These are phyloP conservation scores for Erpobdella octoculata DNA, from an alignment of 2,888 invertebrate genomes.

Conservation along the genomic window DNA sequence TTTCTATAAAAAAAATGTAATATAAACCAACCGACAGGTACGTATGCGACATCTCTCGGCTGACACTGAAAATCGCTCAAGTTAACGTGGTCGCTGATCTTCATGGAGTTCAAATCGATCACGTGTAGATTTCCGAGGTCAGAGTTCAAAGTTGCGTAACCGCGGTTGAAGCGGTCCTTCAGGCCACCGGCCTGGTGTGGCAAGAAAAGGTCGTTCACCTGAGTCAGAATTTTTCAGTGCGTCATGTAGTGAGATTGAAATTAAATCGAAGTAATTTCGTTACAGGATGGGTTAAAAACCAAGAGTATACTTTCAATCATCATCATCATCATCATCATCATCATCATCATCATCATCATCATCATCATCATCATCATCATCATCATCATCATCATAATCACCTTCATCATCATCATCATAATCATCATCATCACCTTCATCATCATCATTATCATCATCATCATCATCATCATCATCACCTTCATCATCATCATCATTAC, in stretches of 20 bases:
- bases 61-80: conserved; percentile 19
- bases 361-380: conserved; percentile 28
- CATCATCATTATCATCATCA: conserved; percentile 28
- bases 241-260: no score
- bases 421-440: no score
- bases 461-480: no score
- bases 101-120: conserved; percentile 22
- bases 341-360: conserved; percentile 30
- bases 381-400: conserved; percentile 25
- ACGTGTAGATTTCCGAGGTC: not conserved
- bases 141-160: conserved; percentile 10
- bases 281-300: no score
- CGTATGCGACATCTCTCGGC: conserved; percentile 6
- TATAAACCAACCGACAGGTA: conserved; percentile 26
- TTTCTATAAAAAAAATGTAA: no score
- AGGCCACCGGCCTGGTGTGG: conserved; percentile 3
- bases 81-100: not conserved
- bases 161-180: conserved; percentile 18
- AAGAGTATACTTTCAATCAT: no score
- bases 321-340: conserved; percentile 31
- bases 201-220: conserved; percentile 26
- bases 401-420: no score
- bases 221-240: not conserved
- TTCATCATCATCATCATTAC: no score
- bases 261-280: no score